Evolutionary conservation across 2,797 vertebrate genomes (phyloP).

Genomic region (Sebastes iracundus): DNA sequence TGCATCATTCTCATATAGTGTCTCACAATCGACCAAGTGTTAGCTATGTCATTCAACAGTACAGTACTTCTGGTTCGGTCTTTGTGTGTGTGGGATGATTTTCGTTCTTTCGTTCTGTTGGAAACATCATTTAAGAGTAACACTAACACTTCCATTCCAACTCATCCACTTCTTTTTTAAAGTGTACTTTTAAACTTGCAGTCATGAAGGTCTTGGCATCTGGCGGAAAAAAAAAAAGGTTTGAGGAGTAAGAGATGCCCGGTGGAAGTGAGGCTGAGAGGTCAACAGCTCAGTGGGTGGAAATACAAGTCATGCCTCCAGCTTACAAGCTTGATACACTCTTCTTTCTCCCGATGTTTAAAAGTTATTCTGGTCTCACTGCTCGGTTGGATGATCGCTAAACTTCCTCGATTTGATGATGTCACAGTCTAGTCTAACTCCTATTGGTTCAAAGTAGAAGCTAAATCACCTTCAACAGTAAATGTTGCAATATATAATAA

Average conservation of each 20-base stretch:
- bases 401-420: not conserved
- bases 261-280: constrained; percentile 21
- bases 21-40: not conserved
- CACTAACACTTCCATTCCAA: not conserved
- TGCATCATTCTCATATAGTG: not conserved
- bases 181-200: constrained; percentile 23
- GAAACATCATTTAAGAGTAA: constrained; percentile 48
- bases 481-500: not conserved
- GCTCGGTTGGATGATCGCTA: not conserved
- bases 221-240: not conserved
- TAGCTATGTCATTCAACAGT: constrained; percentile 9
- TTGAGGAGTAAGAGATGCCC: not conserved
- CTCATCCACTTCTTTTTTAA: not conserved
- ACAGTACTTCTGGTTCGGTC: not conserved
- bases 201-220: constrained; percentile 1
- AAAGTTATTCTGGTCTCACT: not conserved
- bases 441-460: constrained; percentile 14
- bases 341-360: not conserved
- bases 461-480: not conserved
- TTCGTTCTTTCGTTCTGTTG: not conserved
- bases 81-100: constrained; percentile 6
- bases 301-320: constrained; percentile 46
- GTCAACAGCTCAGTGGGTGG: constrained; percentile 45
- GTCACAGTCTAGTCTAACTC: not conserved
- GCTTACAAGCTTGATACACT: constrained; percentile 35